Percentiles rank a stretch among this genome's conserved stretches.
phyloP scores from a whole-genome alignment of 2,888 invertebrate species.

The Amphipoea lucens region DNA sequence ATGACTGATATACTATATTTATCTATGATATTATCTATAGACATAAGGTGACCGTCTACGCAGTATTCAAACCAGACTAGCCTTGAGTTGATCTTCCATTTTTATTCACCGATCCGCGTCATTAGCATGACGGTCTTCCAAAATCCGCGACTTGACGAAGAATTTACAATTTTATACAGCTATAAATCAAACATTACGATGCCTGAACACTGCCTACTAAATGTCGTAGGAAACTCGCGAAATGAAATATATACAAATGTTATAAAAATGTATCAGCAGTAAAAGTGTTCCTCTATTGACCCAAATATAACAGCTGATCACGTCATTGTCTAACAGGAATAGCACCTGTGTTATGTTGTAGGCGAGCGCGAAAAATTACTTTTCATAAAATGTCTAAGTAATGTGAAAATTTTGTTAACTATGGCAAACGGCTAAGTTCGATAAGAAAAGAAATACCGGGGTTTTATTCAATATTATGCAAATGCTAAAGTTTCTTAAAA shows the following conservation, averaged over 20 bases:
- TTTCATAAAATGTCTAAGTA: constrained; percentile 12
- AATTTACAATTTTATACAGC: constrained; percentile 36
- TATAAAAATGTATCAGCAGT: constrained; percentile 51
- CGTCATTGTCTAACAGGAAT: constrained; percentile 47
- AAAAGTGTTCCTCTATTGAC: constrained; percentile 68
- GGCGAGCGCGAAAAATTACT: neutral
- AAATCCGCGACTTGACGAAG: constrained; percentile 34
- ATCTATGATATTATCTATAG: constrained; percentile 24
- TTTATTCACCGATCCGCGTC: constrained; percentile 35
- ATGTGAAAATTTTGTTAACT: neutral
- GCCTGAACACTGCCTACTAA: constrained; percentile 43
- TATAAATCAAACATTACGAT: constrained; percentile 55
- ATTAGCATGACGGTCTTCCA: constrained; percentile 24
- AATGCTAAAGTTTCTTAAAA: constrained; percentile 1
- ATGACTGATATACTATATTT: constrained; percentile 27
- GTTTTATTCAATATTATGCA: neutral
- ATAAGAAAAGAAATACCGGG: neutral
- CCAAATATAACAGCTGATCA: constrained; percentile 70
- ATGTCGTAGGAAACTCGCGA: constrained; percentile 34
- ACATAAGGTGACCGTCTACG: neutral
- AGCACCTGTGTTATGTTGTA: constrained; percentile 45
- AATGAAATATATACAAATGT: constrained; percentile 46
- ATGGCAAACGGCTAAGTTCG: neutral
- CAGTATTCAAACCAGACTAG: neutral
- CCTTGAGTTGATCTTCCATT: constrained; percentile 36